phyloP scores from a whole-genome alignment of 2,888 invertebrate species.

The Aphidius colemani region DNA sequence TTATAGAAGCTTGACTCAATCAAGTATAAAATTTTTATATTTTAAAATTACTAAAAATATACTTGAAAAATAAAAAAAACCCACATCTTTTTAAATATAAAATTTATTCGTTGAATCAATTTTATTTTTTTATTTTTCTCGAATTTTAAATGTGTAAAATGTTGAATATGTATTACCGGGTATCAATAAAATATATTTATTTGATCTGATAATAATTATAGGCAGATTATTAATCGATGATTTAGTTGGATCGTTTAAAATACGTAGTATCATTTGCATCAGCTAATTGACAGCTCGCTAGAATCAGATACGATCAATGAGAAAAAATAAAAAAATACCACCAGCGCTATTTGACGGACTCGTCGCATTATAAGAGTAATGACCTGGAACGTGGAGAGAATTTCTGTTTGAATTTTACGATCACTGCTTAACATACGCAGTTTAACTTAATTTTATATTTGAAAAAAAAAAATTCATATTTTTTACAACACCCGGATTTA shows the following conservation, averaged over 20 bases:
- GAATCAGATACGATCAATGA: conserved; percentile 33
- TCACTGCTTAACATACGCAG: conserved; percentile 8
- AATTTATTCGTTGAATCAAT: no score
- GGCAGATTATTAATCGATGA: neutral
- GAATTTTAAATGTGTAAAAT: no score
- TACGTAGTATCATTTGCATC: conserved; percentile 35
- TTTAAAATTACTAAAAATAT: no score
- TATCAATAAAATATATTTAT: no score
- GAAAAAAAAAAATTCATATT: no score
- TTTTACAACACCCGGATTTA: no score
- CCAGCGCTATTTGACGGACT: conserved; percentile 1
- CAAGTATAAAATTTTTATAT: no score
- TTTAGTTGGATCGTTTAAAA: conserved; percentile 4
- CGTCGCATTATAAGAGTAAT: conserved; percentile 15
- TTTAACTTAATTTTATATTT: no score
- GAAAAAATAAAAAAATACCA: neutral
- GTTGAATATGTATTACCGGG: no score
- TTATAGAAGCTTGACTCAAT: neutral
- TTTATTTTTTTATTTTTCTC: no score
- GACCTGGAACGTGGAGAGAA: conserved; percentile 7
- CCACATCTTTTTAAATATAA: no score
- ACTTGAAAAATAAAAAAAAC: no score
- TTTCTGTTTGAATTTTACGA: conserved; percentile 12
- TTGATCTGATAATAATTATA: neutral
- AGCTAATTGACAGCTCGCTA: conserved; percentile 27